Conservation (phyloP, 1,140 invertebrate species). For the Tetragonula clypearis region DNA sequence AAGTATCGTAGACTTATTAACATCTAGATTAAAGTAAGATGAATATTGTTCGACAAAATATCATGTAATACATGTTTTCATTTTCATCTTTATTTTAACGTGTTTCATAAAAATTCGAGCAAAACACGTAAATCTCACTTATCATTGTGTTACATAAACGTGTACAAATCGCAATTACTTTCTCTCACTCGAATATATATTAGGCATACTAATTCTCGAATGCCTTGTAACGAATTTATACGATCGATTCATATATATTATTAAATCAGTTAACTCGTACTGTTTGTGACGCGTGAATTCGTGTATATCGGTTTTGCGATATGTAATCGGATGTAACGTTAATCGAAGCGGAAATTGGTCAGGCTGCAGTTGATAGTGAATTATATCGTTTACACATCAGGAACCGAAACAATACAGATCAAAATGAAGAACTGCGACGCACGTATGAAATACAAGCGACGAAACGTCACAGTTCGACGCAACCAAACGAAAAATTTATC, state of each 20-base stretch:
- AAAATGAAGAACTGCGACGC: not conserved
- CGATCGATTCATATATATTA: not conserved
- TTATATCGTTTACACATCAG: conserved; percentile 6
- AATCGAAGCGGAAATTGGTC: conserved; percentile 26
- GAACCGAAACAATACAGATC: not conserved
- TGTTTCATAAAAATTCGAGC: not conserved
- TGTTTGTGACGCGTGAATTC: not conserved
- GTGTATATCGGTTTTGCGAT: not conserved
- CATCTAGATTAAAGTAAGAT: too few relatives aligned
- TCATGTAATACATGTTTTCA: too few relatives aligned
- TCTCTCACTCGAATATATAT: not conserved
- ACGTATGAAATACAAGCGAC: not conserved
- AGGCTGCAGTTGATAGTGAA: conserved; percentile 17
- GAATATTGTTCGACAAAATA: too few relatives aligned
- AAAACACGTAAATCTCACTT: not conserved
- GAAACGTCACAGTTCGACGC: not conserved
- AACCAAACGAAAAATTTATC: too few relatives aligned
- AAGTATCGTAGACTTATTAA: too few relatives aligned
- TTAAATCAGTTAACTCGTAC: not conserved
- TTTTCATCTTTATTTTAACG: too few relatives aligned
- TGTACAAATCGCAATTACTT: not conserved
- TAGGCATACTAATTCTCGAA: not conserved
- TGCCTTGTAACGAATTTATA: not conserved
- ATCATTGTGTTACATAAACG: not conserved
- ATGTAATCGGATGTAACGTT: conserved; percentile 8